Evolutionary conservation across 30 jellyfish, hydroid and myxozoan species (phyloP).

Genomic region (Cassiopea andromeda): DNA sequence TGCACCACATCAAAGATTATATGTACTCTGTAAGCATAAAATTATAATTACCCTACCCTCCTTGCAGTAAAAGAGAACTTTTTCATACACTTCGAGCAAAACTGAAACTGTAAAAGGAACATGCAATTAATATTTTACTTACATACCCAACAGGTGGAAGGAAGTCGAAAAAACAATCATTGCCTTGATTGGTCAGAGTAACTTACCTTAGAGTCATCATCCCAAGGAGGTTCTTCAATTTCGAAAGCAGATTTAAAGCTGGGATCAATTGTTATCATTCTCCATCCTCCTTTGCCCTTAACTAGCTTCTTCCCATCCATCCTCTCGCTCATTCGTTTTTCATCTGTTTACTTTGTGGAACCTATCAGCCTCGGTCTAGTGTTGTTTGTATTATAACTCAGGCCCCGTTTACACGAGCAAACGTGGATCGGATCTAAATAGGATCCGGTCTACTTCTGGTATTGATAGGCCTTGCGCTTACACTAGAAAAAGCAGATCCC

Average conservation of each 20-base stretch:
- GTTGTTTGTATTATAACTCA: no score
- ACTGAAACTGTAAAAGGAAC: slow-evolving; percentile 62
- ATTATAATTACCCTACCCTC: slow-evolving; percentile 50
- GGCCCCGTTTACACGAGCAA: no score
- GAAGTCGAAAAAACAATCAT: background rate
- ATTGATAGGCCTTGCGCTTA: no score
- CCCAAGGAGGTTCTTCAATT: slow-evolving; percentile 83
- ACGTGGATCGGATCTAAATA: no score
- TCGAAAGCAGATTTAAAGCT: slow-evolving; percentile 81
- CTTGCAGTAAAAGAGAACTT: slow-evolving; percentile 64
- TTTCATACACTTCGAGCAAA: slow-evolving; percentile 77
- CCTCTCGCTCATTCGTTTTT: no score
- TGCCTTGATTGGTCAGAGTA: background rate
- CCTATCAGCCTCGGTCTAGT: no score
- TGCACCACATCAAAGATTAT: no score
- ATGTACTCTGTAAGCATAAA: no score
- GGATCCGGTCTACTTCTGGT: no score
- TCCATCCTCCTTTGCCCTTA: slow-evolving; percentile 80
- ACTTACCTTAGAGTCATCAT: slow-evolving; percentile 70
- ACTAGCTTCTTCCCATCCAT: slow-evolving; percentile 66
- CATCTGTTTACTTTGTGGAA: no score
- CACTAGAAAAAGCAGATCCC: no score
- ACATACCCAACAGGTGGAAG: background rate
- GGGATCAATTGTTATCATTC: slow-evolving; percentile 69
- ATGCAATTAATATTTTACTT: background rate